Conservation (phyloP, 2,113 vertebrate species). For the Phylloscopus whistleri region DNA sequence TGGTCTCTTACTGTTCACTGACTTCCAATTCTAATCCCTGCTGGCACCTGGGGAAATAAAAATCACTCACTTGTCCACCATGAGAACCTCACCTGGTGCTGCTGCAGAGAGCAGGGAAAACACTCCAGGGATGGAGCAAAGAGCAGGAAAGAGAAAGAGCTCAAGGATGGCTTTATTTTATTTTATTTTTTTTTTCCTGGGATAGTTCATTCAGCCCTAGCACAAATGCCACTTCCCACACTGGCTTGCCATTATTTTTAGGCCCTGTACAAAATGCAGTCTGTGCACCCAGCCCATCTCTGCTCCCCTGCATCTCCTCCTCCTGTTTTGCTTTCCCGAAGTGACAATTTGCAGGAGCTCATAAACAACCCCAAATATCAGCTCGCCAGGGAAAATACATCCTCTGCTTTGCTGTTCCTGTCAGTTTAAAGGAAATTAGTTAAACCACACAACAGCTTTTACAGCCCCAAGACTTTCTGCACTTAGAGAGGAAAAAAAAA, state of each 20-base stretch:
- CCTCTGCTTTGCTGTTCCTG: not conserved
- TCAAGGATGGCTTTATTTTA: not conserved
- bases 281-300: not conserved
- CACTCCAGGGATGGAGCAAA: not conserved
- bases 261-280: not conserved
- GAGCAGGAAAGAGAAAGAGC: not conserved
- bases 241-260: not conserved
- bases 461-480: not conserved
- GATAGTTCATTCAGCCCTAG: not conserved
- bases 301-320: not conserved
- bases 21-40: not conserved
- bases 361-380: constrained; percentile 25
- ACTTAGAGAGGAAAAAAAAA: not conserved
- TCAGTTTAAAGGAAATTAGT: not conserved
- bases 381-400: not conserved
- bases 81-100: accelerated
- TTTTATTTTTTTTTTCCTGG: not conserved
- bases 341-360: not conserved
- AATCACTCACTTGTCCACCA: not conserved
- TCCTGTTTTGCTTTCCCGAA: not conserved
- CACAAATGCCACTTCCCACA: not conserved
- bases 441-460: constrained; percentile 11
- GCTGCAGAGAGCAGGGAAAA: not conserved
- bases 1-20: not conserved
- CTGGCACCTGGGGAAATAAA: not conserved